phyloP scores from a whole-genome alignment of 1,140 invertebrate species.

The Chlorops oryzae region DNA sequence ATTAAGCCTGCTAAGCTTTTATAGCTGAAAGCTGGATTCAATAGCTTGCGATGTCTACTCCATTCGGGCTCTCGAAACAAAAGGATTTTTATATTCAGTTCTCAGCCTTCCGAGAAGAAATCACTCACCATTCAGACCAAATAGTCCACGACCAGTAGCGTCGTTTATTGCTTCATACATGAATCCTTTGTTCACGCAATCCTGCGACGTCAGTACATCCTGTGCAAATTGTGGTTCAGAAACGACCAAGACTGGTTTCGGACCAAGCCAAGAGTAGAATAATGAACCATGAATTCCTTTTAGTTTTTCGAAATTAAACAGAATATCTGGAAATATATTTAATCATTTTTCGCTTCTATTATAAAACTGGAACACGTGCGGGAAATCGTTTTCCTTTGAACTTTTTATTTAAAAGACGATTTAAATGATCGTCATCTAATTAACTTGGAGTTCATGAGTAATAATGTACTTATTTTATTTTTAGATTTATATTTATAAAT shows the following conservation, averaged over 20 bases:
- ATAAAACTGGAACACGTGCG: too few species aligned
- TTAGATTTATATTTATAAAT: too few species aligned
- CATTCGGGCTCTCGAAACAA: slow-evolving; percentile 21
- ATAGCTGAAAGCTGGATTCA: slow-evolving; percentile 28
- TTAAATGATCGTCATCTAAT: too few species aligned
- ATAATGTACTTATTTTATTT: too few species aligned
- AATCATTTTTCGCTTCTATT: not conserved
- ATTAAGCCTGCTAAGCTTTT: slow-evolving; percentile 28
- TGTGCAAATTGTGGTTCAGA: slow-evolving; percentile 33
- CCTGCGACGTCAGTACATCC: slow-evolving; percentile 37
- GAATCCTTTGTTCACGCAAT: slow-evolving; percentile 37
- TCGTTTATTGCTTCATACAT: slow-evolving; percentile 38
- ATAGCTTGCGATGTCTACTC: slow-evolving; percentile 21
- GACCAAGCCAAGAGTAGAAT: slow-evolving; percentile 38
- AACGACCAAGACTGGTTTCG: slow-evolving; percentile 33
- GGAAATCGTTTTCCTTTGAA: too few species aligned
- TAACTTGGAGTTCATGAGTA: too few species aligned
- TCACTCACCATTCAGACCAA: slow-evolving; percentile 29
- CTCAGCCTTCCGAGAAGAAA: not conserved
- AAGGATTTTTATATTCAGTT: not conserved
- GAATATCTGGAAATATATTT: not conserved
- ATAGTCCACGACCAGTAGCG: slow-evolving; percentile 31
- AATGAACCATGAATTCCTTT: slow-evolving; percentile 23
- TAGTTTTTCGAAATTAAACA: not conserved
- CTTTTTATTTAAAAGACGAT: too few species aligned